A percentile compares a stretch with the other conserved stretches of the same genome.
Conservation (phyloP, 2,888 invertebrate species). For the Escarpia spicata region DNA sequence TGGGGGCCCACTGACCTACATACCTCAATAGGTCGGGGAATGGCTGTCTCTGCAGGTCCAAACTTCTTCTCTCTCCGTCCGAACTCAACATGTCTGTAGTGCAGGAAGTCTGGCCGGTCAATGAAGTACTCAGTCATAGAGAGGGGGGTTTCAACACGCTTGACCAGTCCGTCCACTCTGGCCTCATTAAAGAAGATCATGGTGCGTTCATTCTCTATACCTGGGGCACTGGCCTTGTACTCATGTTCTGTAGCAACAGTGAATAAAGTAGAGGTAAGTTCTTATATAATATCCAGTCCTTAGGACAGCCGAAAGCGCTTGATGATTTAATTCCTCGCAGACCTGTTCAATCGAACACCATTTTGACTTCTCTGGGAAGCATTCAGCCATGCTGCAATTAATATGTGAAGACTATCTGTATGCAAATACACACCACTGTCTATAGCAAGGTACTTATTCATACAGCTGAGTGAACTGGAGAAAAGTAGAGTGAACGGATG, state of each 20-base stretch:
- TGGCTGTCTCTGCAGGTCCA: slow-evolving; percentile 57
- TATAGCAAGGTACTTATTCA: no score
- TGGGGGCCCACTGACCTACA: slow-evolving; percentile 6
- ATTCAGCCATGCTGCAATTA: no score
- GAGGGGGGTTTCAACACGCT: slow-evolving; percentile 60
- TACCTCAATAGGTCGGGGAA: slow-evolving; percentile 56
- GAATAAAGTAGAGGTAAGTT: not conserved
- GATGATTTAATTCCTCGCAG: no score
- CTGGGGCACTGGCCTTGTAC: slow-evolving; percentile 59
- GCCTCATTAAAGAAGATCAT: slow-evolving; percentile 71
- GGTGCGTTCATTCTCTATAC: slow-evolving; percentile 69
- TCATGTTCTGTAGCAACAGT: slow-evolving; percentile 56
- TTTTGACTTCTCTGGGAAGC: no score
- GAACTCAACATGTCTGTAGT: slow-evolving; percentile 61
- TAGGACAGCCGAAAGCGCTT: no score
- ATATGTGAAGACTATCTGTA: no score
- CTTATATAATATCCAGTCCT: no score
- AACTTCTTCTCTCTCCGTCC: slow-evolving; percentile 62
- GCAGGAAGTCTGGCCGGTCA: slow-evolving; percentile 62
- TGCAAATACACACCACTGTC: no score
- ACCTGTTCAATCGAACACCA: no score
- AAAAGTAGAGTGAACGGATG: no score
- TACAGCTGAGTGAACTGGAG: no score
- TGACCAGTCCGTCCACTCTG: slow-evolving; percentile 77
- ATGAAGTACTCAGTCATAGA: slow-evolving; percentile 63